Conservation (phyloP, 2,113 vertebrate genomes). For the Baryphthengus martii region DNA sequence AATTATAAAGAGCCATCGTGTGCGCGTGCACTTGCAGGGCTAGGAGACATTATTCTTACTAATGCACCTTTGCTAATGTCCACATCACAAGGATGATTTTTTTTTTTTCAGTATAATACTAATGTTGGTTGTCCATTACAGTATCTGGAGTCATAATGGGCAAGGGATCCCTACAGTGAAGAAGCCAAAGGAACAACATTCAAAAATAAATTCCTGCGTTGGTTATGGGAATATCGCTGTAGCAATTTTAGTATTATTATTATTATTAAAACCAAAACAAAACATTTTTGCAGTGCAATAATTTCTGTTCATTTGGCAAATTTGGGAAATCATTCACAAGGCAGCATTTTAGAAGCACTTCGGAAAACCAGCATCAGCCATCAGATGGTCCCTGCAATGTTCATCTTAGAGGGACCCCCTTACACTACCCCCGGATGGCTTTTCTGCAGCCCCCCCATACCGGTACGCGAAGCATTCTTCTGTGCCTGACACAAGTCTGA, state of each 20-base stretch:
- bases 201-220: not conserved
- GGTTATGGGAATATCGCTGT: not conserved
- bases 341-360: not conserved
- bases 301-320: not conserved
- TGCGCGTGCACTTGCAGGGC: not conserved
- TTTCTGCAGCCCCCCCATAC: not conserved
- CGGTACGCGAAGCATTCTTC: not conserved
- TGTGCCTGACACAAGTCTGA: not conserved
- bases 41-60: slow-evolving; percentile 41
- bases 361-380: not conserved
- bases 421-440: not conserved
- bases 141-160: slow-evolving; percentile 20
- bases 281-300: not conserved
- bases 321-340: not conserved
- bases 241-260: not conserved
- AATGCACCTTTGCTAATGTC: slow-evolving; percentile 60
- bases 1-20: slow-evolving; percentile 5
- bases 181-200: slow-evolving; percentile 16
- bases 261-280: not conserved
- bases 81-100: not conserved
- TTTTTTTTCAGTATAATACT: slow-evolving; percentile 5
- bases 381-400: not conserved
- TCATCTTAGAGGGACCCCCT: not conserved
- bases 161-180: slow-evolving; percentile 41
- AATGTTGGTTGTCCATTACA: slow-evolving; percentile 48